Evolutionary conservation across 2,113 vertebrate species (phyloP).

Genomic region (Marcusenius ussheri): DNA sequence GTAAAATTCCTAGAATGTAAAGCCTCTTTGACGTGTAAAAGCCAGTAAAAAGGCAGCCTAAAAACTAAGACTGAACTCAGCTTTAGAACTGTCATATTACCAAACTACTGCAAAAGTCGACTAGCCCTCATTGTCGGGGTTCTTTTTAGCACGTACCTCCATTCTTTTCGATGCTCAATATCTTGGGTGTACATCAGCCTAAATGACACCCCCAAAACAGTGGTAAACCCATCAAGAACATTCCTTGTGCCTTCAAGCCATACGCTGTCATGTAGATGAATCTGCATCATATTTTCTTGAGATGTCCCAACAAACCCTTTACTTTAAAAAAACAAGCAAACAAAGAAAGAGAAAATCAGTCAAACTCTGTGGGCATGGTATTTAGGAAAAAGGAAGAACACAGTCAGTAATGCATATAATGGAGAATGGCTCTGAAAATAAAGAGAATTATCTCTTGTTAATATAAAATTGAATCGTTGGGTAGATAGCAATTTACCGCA

Average conservation of each 20-base stretch:
- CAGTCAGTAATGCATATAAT: background rate
- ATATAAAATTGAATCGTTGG: background rate
- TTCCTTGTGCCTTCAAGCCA: background rate
- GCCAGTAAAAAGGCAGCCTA: background rate
- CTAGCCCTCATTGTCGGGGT: background rate
- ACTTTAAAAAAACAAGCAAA: background rate
- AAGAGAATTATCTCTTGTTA: background rate
- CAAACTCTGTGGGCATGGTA: background rate
- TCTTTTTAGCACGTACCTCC: background rate
- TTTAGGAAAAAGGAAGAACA: background rate
- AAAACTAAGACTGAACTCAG: background rate
- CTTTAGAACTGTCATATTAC: background rate
- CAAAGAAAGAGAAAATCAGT: background rate
- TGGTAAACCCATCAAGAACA: background rate
- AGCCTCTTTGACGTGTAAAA: background rate
- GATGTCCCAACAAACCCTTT: background rate
- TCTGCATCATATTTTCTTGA: background rate
- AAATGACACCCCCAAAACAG: background rate
- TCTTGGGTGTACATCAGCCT: background rate
- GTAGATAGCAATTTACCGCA: background rate
- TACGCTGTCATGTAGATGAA: background rate
- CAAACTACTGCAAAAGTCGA: background rate
- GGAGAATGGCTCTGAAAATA: background rate
- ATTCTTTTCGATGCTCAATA: background rate
- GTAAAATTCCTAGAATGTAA: background rate